A percentile compares a stretch with the other conserved stretches of the same genome.
Evolutionary conservation across 2,113 vertebrate species (phyloP).

Genomic region (Channa maculata): DNA sequence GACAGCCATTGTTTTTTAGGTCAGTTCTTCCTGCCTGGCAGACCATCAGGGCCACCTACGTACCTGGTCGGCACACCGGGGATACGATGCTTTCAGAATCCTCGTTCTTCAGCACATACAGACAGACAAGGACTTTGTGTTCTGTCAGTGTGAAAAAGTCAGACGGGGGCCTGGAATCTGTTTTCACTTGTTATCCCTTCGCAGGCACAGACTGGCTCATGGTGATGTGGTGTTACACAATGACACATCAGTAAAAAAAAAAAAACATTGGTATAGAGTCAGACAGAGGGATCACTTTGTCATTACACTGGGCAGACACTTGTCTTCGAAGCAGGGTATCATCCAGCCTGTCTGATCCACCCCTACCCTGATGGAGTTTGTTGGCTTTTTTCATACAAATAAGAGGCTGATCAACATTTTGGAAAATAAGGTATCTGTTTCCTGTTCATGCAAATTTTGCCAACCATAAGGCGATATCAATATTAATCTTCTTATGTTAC

Average conservation of each 20-base stretch:
- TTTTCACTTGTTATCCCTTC: constrained; percentile 56
- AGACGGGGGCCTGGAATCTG: constrained; percentile 59
- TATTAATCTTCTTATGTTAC: too few species aligned
- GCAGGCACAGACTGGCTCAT: constrained; percentile 48
- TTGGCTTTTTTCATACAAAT: too few species aligned
- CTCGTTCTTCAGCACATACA: constrained; percentile 63
- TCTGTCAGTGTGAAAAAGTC: constrained; percentile 64
- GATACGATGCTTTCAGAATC: constrained; percentile 57
- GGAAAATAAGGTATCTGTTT: too few species aligned
- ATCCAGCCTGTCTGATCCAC: not conserved
- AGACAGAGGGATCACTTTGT: constrained; percentile 42
- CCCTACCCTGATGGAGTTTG: too few species aligned
- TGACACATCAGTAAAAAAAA: constrained; percentile 33
- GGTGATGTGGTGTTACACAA: constrained; percentile 44
- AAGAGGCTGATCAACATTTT: too few species aligned
- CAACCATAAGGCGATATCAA: too few species aligned
- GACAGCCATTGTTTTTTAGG: constrained; percentile 65
- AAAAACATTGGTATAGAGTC: not conserved
- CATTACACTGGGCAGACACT: constrained; percentile 24
- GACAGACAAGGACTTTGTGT: constrained; percentile 68
- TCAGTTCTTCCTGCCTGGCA: constrained; percentile 64
- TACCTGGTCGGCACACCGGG: constrained; percentile 51
- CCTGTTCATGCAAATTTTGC: too few species aligned
- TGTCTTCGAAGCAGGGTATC: not conserved
- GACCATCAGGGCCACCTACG: constrained; percentile 68